phyloP scores from a whole-genome alignment of 2,888 invertebrate genomes.

The Ommatoiulus sabulosus region DNA sequence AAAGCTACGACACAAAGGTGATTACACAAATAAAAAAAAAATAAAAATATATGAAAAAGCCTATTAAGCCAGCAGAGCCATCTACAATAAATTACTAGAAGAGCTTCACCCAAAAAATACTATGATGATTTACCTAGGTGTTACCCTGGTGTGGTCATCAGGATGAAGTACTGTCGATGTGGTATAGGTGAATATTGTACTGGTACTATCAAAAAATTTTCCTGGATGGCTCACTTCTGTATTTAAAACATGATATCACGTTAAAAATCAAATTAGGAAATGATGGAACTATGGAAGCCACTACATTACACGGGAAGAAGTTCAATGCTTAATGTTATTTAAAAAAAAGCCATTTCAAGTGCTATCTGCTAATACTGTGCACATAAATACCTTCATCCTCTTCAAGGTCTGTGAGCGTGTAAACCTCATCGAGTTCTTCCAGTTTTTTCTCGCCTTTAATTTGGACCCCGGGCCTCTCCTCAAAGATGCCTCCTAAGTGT shows the following conservation, averaged over 20 bases:
- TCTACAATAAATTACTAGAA: constrained; percentile 48
- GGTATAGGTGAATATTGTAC: constrained; percentile 86
- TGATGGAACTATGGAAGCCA: neutral
- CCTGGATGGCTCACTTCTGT: constrained; percentile 60
- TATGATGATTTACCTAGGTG: constrained; percentile 66
- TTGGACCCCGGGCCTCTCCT: constrained; percentile 90
- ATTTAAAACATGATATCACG: neutral
- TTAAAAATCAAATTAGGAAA: neutral
- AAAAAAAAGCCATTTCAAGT: too few relatives aligned
- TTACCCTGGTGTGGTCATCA: constrained; percentile 82
- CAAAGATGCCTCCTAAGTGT: constrained; percentile 88
- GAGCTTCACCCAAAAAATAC: constrained; percentile 20
- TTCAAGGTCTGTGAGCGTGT: constrained; percentile 76
- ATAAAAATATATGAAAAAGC: constrained; percentile 47
- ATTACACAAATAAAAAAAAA: constrained; percentile 42
- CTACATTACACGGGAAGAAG: neutral
- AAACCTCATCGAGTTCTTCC: constrained; percentile 71
- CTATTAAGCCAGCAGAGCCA: neutral
- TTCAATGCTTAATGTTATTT: neutral
- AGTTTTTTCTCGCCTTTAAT: constrained; percentile 69
- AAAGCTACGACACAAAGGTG: constrained; percentile 2
- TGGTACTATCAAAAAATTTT: constrained; percentile 68
- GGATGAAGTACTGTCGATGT: constrained; percentile 92
- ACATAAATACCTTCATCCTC: constrained; percentile 71
- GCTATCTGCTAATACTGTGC: neutral